These are phyloP conservation scores for Pachypsylla venusta DNA, from an alignment of 1,140 invertebrate genomes.

Conservation along the genomic window DNA sequence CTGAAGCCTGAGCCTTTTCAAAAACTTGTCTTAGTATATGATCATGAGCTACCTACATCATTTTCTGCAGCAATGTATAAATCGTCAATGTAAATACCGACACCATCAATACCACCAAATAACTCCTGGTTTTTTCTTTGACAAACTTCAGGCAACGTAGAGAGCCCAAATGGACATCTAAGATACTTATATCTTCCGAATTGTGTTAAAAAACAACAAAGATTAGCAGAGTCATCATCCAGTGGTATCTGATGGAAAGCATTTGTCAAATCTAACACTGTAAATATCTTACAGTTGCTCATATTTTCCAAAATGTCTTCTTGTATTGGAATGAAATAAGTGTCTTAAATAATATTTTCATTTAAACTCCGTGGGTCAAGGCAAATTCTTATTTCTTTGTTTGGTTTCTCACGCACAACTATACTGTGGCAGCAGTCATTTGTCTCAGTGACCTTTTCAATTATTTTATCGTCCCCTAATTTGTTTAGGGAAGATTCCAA, in stretches of 20 bases:
- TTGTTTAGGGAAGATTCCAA: no score
- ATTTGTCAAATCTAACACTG: constrained; percentile 21
- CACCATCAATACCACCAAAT: constrained; percentile 25
- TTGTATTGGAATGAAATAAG: no score
- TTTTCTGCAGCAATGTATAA: constrained; percentile 24
- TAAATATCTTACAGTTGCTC: no score
- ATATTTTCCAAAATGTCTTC: no score
- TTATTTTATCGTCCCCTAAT: no score
- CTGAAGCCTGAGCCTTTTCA: constrained; percentile 8
- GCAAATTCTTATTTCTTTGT: no score
- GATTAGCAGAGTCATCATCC: constrained; percentile 14
- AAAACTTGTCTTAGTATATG: constrained; percentile 23
- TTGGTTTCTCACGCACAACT: no score
- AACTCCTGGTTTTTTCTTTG: constrained; percentile 18
- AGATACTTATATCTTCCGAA: constrained; percentile 27
- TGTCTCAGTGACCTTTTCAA: no score
- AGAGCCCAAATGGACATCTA: constrained; percentile 16
- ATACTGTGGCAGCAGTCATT: no score
- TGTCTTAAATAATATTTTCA: no score
- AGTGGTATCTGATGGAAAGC: constrained; percentile 20
- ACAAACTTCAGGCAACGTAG: background rate
- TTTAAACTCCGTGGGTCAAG: no score
- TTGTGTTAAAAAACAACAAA: constrained; percentile 18
- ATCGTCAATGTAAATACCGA: constrained; percentile 29
- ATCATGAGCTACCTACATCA: constrained; percentile 19